Percentiles rank a stretch among this genome's conserved stretches.
Conservation (phyloP, 1,140 invertebrate species). For the Potamilus streckersoni region DNA sequence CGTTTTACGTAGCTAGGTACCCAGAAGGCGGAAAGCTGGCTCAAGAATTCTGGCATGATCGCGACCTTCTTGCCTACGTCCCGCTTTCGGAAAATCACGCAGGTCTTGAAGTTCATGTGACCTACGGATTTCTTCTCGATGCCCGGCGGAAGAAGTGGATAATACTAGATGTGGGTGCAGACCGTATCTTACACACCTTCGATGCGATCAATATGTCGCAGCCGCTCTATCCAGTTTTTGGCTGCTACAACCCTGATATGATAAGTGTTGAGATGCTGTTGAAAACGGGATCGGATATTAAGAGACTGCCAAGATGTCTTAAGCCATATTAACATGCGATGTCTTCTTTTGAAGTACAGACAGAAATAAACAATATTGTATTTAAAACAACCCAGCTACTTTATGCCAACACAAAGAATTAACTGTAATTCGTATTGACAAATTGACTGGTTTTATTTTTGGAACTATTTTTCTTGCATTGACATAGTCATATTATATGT, state of each 20-base stretch:
- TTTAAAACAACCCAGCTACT: too few relatives aligned
- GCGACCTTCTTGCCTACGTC: conserved; percentile 35
- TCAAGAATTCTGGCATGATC: conserved; percentile 48
- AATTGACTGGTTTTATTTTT: too few relatives aligned
- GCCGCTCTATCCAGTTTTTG: conserved; percentile 41
- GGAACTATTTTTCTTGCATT: too few relatives aligned
- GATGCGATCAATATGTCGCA: conserved; percentile 36
- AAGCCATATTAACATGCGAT: conserved; percentile 1
- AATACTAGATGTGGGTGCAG: conserved; percentile 35
- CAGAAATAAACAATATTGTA: too few relatives aligned
- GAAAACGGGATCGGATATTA: conserved; percentile 43
- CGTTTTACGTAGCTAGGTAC: conserved; percentile 47
- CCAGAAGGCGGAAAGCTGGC: conserved; percentile 46
- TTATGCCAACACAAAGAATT: too few relatives aligned
- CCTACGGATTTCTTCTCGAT: conserved; percentile 42
- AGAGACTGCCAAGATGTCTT: conserved; percentile 36
- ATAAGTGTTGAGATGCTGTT: conserved; percentile 46
- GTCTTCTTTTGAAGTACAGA: too few relatives aligned
- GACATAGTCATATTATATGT: too few relatives aligned
- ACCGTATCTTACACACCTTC: conserved; percentile 41
- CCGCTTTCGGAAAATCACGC: conserved; percentile 39
- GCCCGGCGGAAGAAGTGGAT: conserved; percentile 38
- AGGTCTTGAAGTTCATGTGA: conserved; percentile 35
- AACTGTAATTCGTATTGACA: too few relatives aligned
- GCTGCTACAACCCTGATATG: conserved; percentile 46